Conservation (phyloP, 2,888 invertebrate genomes). For the Latheticus oryzae region DNA sequence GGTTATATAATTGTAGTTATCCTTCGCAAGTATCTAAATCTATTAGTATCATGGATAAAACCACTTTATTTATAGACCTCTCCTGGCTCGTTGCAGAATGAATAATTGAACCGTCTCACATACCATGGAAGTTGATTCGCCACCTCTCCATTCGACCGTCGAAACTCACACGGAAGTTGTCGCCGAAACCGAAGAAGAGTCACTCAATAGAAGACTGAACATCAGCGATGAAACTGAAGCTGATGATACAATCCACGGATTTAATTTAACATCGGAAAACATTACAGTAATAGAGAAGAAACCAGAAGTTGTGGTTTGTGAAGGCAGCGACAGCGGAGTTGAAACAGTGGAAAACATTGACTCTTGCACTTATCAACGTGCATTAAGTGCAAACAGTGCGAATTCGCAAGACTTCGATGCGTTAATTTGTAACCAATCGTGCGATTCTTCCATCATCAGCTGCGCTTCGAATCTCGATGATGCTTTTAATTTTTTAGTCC, state of each 20-base stretch:
- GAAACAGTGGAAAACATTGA: constrained; percentile 72
- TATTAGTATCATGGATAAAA: constrained; percentile 18
- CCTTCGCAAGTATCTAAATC: constrained; percentile 6
- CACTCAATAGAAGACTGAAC: constrained; percentile 37
- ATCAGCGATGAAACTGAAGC: constrained; percentile 50
- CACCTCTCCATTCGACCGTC: constrained; percentile 40
- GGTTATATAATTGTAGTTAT: constrained; percentile 25
- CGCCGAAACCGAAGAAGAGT: constrained; percentile 26
- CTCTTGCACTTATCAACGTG: constrained; percentile 64
- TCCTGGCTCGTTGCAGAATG: constrained; percentile 45
- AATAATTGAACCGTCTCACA: constrained; percentile 36
- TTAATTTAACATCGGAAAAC: constrained; percentile 52
- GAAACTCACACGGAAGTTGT: constrained; percentile 26
- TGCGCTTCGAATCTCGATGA: constrained; percentile 81
- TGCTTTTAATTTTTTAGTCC: constrained; percentile 66
- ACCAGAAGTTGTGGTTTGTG: constrained; percentile 59
- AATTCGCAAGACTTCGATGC: constrained; percentile 72
- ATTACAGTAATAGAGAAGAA: constrained; percentile 59
- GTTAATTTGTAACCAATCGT: constrained; percentile 74
- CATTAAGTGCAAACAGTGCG: constrained; percentile 71
- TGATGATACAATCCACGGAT: constrained; percentile 59
- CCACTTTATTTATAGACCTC: constrained; percentile 37
- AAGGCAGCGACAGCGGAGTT: constrained; percentile 86
- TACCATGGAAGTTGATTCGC: constrained; percentile 47
- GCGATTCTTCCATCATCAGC: constrained; percentile 82